phyloP scores from a whole-genome alignment of 1,140 invertebrate genomes.

The Drosophila malerkotliana region DNA sequence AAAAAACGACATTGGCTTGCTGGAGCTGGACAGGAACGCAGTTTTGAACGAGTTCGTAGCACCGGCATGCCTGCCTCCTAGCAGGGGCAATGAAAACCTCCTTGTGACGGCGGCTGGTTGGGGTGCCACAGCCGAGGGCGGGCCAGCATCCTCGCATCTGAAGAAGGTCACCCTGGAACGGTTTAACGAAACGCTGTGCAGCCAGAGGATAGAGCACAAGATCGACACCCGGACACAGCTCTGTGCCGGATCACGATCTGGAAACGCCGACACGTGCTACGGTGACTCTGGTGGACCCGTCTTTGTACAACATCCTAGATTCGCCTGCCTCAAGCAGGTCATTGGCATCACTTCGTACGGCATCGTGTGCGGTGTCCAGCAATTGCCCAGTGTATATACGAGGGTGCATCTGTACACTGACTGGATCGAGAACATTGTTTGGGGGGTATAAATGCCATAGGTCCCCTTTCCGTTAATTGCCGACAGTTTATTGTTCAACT shows the following conservation, averaged over 20 bases:
- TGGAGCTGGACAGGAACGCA: constrained; percentile 84
- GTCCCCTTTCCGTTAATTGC: no score
- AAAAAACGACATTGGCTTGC: constrained; percentile 86
- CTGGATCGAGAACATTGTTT: constrained; percentile 81
- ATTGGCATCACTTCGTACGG: constrained; percentile 73
- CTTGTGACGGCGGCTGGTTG: constrained; percentile 85
- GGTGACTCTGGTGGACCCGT: constrained; percentile 76
- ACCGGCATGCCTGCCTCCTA: constrained; percentile 85
- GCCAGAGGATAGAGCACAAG: constrained; percentile 22
- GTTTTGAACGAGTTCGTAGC: constrained; percentile 84
- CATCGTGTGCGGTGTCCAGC: constrained; percentile 50
- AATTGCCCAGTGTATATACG: constrained; percentile 70
- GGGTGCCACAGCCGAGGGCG: constrained; percentile 84
- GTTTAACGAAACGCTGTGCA: constrained; percentile 62
- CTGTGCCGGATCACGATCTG: constrained; percentile 87
- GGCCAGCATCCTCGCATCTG: constrained; percentile 82
- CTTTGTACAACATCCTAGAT: constrained; percentile 60
- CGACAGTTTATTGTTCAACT: no score
- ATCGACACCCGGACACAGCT: constrained; percentile 84
- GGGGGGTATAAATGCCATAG: constrained; percentile 32
- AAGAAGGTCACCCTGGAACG: constrained; percentile 85
- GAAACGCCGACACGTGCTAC: constrained; percentile 83
- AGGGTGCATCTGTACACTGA: constrained; percentile 64
- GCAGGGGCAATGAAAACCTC: constrained; percentile 48
- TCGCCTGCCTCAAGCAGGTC: constrained; percentile 63